Base-by-base conservation (phyloP, 2,797 vertebrate genomes). In the Peromyscus aztecus region DNA sequence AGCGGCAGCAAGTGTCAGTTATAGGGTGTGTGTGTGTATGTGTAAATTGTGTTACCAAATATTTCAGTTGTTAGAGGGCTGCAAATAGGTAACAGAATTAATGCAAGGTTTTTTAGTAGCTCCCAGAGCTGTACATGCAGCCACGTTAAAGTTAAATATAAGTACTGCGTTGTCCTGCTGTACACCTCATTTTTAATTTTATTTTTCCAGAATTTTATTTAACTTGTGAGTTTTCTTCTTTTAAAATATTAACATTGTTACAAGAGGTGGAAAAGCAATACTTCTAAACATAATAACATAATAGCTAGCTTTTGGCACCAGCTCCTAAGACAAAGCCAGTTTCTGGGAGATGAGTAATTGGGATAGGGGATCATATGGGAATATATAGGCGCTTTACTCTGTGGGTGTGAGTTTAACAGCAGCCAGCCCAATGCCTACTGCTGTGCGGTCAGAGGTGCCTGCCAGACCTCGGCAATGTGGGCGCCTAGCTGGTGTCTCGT, bases 251-350 rank as follows among this genome's bases (percentile, higher is more conserved):
- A 71, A 3, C 67, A 6, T 94, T 77, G 52, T 55, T 85, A 37
- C 91, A 93, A 80, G 23, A 90, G 71, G 6, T 93, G 49, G 65
- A 43, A 94, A 95, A 95, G 52, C 49, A 37, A 9, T 67, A 11
- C 24, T 94, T 91, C 31, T 69, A 69, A 88, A 52, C 89, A 34
- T 46, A 95, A 93, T 61, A 61, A 84, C 83, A 71, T 13, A 96
- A 94, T 49, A 89, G 55, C 40, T 91, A 85, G 82, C 86, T 29
- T 94, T 94, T 91, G 46, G 43, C 29, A 24, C 89, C 87, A 89
- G 61, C 43, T 83, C 75, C 75, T 77, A 86, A 82, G 63, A 84
- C 61, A 81, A 92, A 96, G 75, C 43, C 78, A 85, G 57, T 71
- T 73, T 31, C 63, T 75, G 85, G 65, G 65, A 92, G 96, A 69